Evolutionary conservation across 2,888 invertebrate genomes (phyloP).

Genomic region (Leptura quadrifasciata): DNA sequence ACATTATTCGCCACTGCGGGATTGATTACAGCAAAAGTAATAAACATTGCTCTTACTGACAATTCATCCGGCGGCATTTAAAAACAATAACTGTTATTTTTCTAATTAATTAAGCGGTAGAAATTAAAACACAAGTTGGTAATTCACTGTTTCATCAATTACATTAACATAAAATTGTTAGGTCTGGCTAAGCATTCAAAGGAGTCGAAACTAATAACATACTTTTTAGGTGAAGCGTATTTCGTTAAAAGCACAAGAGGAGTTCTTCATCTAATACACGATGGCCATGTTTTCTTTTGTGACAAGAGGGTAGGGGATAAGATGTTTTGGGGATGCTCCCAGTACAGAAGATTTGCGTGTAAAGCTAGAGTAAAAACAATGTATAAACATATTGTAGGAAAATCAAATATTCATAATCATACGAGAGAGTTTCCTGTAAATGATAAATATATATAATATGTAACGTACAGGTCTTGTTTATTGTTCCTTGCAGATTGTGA

Average conservation of each 20-base stretch:
- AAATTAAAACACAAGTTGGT: too few relatives aligned
- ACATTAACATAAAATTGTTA: not conserved
- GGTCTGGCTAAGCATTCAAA: not conserved
- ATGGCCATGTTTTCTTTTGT: slow-evolving; percentile 52
- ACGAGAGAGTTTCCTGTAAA: slow-evolving; percentile 25
- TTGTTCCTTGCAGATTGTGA: too few relatives aligned
- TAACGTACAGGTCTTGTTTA: too few relatives aligned
- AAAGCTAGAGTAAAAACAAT: slow-evolving; percentile 56
- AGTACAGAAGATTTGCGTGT: slow-evolving; percentile 55
- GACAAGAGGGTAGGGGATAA: slow-evolving; percentile 51
- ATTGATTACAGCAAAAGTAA: too few relatives aligned
- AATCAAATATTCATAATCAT: slow-evolving; percentile 53
- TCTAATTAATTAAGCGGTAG: too few relatives aligned
- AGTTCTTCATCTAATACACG: slow-evolving; percentile 48
- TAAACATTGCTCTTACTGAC: too few relatives aligned
- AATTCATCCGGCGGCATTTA: too few relatives aligned
- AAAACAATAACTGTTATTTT: too few relatives aligned
- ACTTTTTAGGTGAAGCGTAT: slow-evolving; percentile 50
- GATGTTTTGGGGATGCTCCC: slow-evolving; percentile 59
- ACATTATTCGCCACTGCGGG: too few relatives aligned
- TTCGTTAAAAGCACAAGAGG: slow-evolving; percentile 49
- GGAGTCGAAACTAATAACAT: not conserved
- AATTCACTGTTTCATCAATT: too few relatives aligned
- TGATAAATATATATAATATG: slow-evolving; percentile 7
- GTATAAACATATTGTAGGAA: slow-evolving; percentile 42